A percentile compares a stretch with the other conserved stretches of the same genome.
Evolutionary conservation across 2,888 invertebrate species (phyloP).

Genomic region (Phlogophora meticulosa): DNA sequence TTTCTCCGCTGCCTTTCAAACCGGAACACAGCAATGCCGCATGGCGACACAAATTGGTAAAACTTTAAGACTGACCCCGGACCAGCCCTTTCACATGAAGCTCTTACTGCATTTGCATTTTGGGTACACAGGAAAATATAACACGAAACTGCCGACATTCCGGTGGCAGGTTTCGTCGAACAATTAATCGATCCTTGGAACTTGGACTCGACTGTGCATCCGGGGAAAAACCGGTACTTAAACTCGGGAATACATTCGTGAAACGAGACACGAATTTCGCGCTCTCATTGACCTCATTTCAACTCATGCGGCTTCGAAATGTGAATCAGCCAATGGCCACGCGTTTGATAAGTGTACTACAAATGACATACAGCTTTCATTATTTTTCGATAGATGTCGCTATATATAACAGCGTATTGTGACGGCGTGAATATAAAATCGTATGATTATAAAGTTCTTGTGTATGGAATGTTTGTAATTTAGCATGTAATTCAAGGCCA

Average conservation of each 20-base stretch:
- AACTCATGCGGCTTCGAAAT: constrained; percentile 19
- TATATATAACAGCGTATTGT: constrained; percentile 17
- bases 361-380: constrained; percentile 11
- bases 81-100: constrained; percentile 13
- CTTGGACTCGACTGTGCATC: constrained; percentile 12
- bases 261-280: constrained; percentile 22
- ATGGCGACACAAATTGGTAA: not conserved
- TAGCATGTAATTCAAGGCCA: constrained; percentile 39
- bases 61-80: constrained; percentile 5
- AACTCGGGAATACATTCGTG: constrained; percentile 17
- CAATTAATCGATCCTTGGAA: constrained; percentile 29
- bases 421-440: constrained; percentile 17
- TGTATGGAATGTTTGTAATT: constrained; percentile 43
- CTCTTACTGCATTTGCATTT: constrained; percentile 2
- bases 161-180: constrained; percentile 17
- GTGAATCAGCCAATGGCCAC: constrained; percentile 27
- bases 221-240: constrained; percentile 33
- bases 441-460: not conserved
- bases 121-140: constrained; percentile 24
- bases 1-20: constrained; percentile 8
- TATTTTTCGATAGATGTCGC: constrained; percentile 42
- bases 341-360: constrained; percentile 1
- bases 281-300: constrained; percentile 45
- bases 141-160: constrained; percentile 12
- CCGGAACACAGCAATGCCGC: constrained; percentile 22